Evolutionary conservation across 2,888 invertebrate species (phyloP).

Genomic region (Chalcis sispes): DNA sequence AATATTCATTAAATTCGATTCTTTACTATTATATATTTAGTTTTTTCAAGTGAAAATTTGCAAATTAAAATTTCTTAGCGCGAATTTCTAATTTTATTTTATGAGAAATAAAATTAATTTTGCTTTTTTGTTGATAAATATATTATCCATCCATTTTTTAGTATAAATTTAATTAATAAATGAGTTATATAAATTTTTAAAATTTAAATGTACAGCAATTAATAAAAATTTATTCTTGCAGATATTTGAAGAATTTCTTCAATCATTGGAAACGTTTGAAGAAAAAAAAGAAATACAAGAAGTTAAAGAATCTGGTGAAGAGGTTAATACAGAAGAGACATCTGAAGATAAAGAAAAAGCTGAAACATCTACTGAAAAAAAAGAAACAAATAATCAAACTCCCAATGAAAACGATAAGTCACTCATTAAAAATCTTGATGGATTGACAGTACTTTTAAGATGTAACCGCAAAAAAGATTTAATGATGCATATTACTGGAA

Average conservation of each 20-base stretch:
- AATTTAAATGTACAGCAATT: conserved; percentile 29
- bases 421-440: conserved; percentile 61
- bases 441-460: conserved; percentile 71
- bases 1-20: too few species aligned
- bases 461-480: conserved; percentile 72
- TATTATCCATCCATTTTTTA: too few species aligned
- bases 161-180: not conserved
- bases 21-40: not conserved
- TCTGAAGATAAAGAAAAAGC: conserved; percentile 52
- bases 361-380: conserved; percentile 27
- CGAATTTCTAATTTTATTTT: conserved; percentile 9
- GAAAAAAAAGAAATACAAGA: conserved; percentile 50
- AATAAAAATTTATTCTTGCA: conserved; percentile 58
- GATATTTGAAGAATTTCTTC: conserved; percentile 73
- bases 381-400: conserved; percentile 53
- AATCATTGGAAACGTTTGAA: conserved; percentile 60
- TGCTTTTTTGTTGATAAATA: conserved; percentile 17
- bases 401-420: conserved; percentile 53
- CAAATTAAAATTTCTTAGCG: not conserved
- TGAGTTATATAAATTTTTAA: conserved; percentile 26
- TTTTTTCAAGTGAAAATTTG: not conserved
- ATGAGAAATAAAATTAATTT: conserved; percentile 14
- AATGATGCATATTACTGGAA: conserved; percentile 73
- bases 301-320: conserved; percentile 33
- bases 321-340: conserved; percentile 49